Conservation (phyloP, 2,888 invertebrate species). For the Halictus ligatus region DNA sequence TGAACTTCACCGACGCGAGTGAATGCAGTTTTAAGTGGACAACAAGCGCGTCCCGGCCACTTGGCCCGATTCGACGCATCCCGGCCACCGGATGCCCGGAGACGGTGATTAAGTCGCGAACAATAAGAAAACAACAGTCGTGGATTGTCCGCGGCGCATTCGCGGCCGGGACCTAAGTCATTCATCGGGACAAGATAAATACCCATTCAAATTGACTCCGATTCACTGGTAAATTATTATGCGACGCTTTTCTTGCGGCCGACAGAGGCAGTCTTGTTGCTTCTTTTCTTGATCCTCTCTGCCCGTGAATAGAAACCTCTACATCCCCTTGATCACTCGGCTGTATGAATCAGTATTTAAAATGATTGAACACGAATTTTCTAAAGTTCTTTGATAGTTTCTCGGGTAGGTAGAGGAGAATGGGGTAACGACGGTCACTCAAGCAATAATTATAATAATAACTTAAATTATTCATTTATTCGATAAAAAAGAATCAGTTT, state of each 20-base stretch:
- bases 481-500: no score
- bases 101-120: slow-evolving; percentile 64
- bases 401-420: not conserved
- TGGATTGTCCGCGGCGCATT: slow-evolving; percentile 55
- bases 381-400: not conserved
- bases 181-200: slow-evolving; percentile 57
- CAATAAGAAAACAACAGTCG: slow-evolving; percentile 64
- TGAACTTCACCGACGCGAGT: slow-evolving; percentile 61
- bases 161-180: slow-evolving; percentile 41
- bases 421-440: no score
- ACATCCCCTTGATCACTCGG: not conserved
- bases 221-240: slow-evolving; percentile 39
- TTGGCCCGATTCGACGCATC: slow-evolving; percentile 63
- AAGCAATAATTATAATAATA: no score
- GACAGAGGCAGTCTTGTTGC: slow-evolving; percentile 4
- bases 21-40: slow-evolving; percentile 61
- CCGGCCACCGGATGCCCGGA: slow-evolving; percentile 63
- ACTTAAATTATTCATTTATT: no score
- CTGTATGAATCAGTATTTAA: not conserved
- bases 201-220: slow-evolving; percentile 47
- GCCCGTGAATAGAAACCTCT: slow-evolving; percentile 4
- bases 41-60: slow-evolving; percentile 53
- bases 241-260: slow-evolving; percentile 3
- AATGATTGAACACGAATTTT: not conserved
- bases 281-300: no score